phyloP scores from a whole-genome alignment of 1,140 invertebrate genomes.

The Saccostrea glomerata region DNA sequence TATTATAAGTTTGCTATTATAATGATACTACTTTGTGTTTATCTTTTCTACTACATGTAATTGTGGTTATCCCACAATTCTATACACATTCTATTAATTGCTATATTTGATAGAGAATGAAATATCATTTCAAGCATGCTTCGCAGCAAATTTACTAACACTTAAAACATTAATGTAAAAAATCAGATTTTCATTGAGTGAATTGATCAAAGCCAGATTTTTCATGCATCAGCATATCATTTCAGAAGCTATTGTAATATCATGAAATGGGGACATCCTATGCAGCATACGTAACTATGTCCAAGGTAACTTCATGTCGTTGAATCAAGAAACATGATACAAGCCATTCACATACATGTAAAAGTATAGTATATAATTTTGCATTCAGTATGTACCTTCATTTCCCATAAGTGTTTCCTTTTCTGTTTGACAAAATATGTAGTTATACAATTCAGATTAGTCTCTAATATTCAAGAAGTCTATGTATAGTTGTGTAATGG shows the following conservation, averaged over 20 bases:
- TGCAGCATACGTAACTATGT: not conserved
- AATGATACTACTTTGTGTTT: no score
- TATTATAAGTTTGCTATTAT: no score
- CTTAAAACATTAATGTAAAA: no score
- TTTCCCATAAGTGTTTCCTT: slow-evolving; percentile 57
- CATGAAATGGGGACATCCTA: no score
- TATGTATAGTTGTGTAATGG: not conserved
- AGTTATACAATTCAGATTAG: not conserved
- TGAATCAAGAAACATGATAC: not conserved
- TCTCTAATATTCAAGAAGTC: not conserved
- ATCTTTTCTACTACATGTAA: no score
- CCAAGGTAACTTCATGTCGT: not conserved
- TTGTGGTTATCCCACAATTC: no score
- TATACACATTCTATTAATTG: no score
- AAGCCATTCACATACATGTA: not conserved
- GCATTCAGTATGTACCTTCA: slow-evolving; percentile 45
- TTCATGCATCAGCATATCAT: not conserved
- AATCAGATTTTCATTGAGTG: no score
- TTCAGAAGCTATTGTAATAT: no score
- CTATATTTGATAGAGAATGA: no score
- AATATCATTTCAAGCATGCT: no score
- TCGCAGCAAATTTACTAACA: no score
- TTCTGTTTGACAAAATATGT: slow-evolving; percentile 45
- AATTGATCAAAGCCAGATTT: not conserved
- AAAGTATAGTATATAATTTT: not conserved